Evolutionary conservation across 2,113 vertebrate genomes (phyloP), one percentile per base, ranked within the genome.

Genomic region (Pelecanoides urinatrix): DNA sequence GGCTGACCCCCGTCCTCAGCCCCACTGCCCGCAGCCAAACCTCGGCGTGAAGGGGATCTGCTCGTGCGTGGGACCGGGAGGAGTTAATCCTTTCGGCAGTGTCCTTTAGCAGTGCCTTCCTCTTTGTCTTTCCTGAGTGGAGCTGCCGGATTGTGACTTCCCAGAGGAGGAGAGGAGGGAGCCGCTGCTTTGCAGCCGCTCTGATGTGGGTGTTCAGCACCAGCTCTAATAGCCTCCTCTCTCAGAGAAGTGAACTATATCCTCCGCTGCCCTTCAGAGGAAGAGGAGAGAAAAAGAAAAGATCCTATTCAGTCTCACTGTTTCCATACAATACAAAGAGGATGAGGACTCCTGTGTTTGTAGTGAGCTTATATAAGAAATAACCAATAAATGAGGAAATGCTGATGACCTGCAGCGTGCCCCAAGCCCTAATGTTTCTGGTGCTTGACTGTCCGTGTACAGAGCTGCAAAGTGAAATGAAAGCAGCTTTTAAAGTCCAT

Each of bases 321-420:
- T 77, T 93, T 55, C 95, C 91, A 96, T 97, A 95, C 97, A 97
- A 97, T 96, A 96, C 96, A 75, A 94, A 96, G 95, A 96, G 94
- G 74, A 96, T 71, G 91, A 97, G 92, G 90, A 89, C 81, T 94
- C 44, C 84, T 72, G 66, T 88, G 93, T 88, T 90, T 94, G 91
- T 86, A 97, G 88, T 56, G 95, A 82, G 75, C 96, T 96, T 95
- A 63, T 96, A 44, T 75, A 95, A 96, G 85, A 80, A 97, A 96
- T 76, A 86, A 93, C 70, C 93, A 91, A 79, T 89, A 97, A 97
- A 96, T 83, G 97, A 94, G 89, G 94, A 97, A 94, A 97, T 96
- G 96, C 91, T 95, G 95, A 88, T 95, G 97, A 75, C 92, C 94
- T 66, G 68, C 63, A 50, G 91, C 1, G 26, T 75, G 89, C 93